Base-by-base conservation (phyloP, 2,113 vertebrate genomes). In the Lophotis ruficrista region DNA sequence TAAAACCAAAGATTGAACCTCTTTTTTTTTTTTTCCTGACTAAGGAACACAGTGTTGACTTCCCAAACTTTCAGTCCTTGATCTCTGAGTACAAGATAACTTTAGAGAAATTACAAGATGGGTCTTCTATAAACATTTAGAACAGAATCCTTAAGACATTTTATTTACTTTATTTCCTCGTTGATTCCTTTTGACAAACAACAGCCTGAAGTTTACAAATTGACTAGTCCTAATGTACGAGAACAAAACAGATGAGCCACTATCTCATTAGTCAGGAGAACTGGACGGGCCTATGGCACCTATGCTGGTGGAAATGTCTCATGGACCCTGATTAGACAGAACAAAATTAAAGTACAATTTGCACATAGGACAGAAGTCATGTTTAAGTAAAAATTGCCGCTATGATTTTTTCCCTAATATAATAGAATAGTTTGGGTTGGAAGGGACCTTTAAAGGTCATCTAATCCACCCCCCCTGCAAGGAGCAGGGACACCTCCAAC, bases 241-340 rank as follows among this genome's bases (percentile, higher is more conserved):
- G 27, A 93, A 54, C 17, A 65, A 80, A 92, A 76, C 11, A 61
- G 16, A 76, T 18, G 12, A 92, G 12, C 16, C 71, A 64, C 37
- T 48, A 20, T 56, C 76, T 83, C 33, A 62, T 45, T 57, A 53
- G 14, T 21, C 22, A 47, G 21, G 25, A 62, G n/a, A 90, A 70
- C 14, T 24, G 23, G 47, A 24, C 8, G 25, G 16, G 12, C 28
- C 31, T 45, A 28, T 3, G 10, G 73, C 13, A 71, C 61, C 41
- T 43, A 53, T 51, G 24, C 22, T 62, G 35, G 5, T 86, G 41
- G 43, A 92, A 90, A 82, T 13, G 2, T 11, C 23, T 86, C 53
- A 47, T 4, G 17, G 20, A 75, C 19, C 4, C 10, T 21, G 16
- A 38, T 1, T 0, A 0, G 24, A 51, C 37, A 84, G 30, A 61